Evolutionary conservation across 1,140 invertebrate genomes (phyloP).

Genomic region (Ooceraea biroi): DNA sequence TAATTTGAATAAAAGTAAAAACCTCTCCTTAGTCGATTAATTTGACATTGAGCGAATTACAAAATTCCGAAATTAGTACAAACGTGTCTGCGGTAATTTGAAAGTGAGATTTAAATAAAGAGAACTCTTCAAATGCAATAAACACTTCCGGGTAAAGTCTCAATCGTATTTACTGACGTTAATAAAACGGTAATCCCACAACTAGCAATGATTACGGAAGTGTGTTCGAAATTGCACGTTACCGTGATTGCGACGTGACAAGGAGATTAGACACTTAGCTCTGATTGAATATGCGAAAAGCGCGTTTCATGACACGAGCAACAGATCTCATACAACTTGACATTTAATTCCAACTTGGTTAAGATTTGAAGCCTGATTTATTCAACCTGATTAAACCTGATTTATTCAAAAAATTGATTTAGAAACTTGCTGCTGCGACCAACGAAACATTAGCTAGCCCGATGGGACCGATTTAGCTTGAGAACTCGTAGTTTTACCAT

Average conservation of each 20-base stretch:
- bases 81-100: background rate
- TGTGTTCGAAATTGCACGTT: conserved; percentile 23
- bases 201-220: conserved; percentile 30
- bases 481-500: conserved; percentile 32
- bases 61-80: background rate
- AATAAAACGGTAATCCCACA: conserved; percentile 16
- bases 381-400: too few relatives aligned
- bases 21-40: too few relatives aligned
- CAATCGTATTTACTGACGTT: background rate
- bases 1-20: too few relatives aligned
- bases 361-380: background rate
- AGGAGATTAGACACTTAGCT: conserved; percentile 38
- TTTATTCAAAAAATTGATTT: background rate
- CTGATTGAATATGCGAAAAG: conserved; percentile 8
- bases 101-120: background rate
- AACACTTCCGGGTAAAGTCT: background rate
- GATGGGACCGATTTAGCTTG: background rate
- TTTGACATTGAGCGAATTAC: background rate
- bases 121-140: background rate
- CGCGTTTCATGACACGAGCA: background rate
- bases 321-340: background rate
- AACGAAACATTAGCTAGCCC: background rate
- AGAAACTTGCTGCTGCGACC: background rate
- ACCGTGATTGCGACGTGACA: background rate
- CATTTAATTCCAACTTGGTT: conserved; percentile 4